These are phyloP conservation scores for Ramphastos sulfuratus DNA, from an alignment of 2,113 vertebrate genomes.

Conservation along the genomic window DNA sequence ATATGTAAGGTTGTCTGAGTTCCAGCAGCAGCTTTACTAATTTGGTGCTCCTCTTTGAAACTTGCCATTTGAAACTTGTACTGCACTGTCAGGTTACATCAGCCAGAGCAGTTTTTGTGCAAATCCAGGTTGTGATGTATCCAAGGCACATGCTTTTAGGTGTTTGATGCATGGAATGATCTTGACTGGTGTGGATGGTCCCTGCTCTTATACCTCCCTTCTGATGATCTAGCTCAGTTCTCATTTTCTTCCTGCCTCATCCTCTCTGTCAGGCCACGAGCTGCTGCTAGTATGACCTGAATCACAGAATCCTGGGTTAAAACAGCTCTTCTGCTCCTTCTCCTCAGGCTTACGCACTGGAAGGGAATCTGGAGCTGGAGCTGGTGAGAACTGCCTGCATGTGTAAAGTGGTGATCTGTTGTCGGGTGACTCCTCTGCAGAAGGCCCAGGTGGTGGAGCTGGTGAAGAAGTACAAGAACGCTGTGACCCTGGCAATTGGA, in stretches of 20 bases:
- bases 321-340: neutral
- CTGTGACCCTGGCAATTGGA: slow-evolving; percentile 91
- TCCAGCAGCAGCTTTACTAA: neutral
- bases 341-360: slow-evolving; percentile 84
- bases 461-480: slow-evolving; percentile 92
- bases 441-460: slow-evolving; percentile 95
- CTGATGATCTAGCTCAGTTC: neutral
- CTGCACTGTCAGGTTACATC: neutral
- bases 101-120: neutral
- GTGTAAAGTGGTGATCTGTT: slow-evolving; percentile 94
- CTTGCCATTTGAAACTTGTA: neutral
- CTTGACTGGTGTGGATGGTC: neutral
- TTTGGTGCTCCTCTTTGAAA: neutral
- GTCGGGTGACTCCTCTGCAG: slow-evolving; percentile 93
- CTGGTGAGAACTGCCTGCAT: slow-evolving; percentile 87
- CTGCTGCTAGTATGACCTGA: neutral
- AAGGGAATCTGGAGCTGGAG: slow-evolving; percentile 83
- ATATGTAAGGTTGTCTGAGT: neutral
- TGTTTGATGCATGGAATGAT: fast-evolving
- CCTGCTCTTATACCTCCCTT: neutral
- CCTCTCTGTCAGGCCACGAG: neutral
- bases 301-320: too few relatives aligned
- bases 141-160: neutral
- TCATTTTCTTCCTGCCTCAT: fast-evolving
- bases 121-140: neutral